phyloP scores from a whole-genome alignment of 2,797 vertebrate species.

The Odontamblyopus rebecca region DNA sequence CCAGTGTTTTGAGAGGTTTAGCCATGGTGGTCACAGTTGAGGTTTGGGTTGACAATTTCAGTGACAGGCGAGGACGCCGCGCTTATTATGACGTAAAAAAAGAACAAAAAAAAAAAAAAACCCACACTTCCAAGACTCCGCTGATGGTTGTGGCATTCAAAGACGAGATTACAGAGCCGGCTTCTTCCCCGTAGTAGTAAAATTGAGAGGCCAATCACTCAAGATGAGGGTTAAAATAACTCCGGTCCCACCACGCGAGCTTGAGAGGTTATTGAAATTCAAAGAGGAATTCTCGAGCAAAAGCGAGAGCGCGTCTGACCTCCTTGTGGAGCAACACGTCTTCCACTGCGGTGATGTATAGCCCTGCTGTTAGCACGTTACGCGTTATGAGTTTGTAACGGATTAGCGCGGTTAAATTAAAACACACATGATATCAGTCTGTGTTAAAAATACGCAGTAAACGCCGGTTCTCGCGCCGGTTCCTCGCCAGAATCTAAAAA shows the following conservation, averaged over 20 bases:
- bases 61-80: slow-evolving; percentile 4
- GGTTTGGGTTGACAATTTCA: background rate
- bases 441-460: background rate
- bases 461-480: background rate
- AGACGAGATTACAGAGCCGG: slow-evolving; percentile 10
- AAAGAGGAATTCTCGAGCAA: background rate
- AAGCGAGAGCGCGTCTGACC: slow-evolving; percentile 1
- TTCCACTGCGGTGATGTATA: slow-evolving; percentile 1
- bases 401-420: background rate
- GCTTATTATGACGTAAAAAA: slow-evolving; percentile 8
- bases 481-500: background rate
- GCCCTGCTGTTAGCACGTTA: background rate
- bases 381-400: background rate
- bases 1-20: slow-evolving; percentile 10
- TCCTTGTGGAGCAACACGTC: slow-evolving; percentile 4
- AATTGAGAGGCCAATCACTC: slow-evolving; percentile 2
- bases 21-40: background rate
- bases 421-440: background rate
- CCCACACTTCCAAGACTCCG: background rate
- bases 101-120: background rate
- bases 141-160: slow-evolving; percentile 17
- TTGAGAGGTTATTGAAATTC: slow-evolving; percentile 9
- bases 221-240: slow-evolving; percentile 14
- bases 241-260: background rate
- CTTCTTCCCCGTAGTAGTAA: background rate